Percentiles rank a stretch among this genome's conserved stretches.
Evolutionary conservation across 2,797 vertebrate genomes (phyloP).

Genomic region (Pseudomugil gertrudae): DNA sequence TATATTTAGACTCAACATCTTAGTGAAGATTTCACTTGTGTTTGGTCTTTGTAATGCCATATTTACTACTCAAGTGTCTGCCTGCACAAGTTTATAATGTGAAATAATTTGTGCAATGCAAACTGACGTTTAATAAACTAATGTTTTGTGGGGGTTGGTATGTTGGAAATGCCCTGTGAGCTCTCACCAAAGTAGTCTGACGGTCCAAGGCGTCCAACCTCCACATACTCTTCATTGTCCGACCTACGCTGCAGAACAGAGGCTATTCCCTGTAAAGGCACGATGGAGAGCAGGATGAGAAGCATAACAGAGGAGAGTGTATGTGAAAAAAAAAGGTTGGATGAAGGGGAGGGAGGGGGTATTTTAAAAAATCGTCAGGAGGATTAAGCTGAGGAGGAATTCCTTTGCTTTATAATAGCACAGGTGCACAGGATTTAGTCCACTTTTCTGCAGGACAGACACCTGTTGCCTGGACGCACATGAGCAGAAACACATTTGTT

Average conservation of each 20-base stretch:
- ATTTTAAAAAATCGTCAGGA: constrained; percentile 68
- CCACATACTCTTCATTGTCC: constrained; percentile 94
- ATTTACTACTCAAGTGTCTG: not conserved
- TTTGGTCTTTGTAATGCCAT: not conserved
- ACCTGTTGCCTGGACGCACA: constrained; percentile 62
- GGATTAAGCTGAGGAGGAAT: constrained; percentile 77
- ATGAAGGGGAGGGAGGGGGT: constrained; percentile 40
- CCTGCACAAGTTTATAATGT: not conserved
- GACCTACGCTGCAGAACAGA: constrained; percentile 95
- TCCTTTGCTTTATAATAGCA: constrained; percentile 72
- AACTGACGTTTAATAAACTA: not conserved
- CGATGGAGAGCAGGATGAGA: constrained; percentile 36
- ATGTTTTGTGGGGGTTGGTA: too few species aligned
- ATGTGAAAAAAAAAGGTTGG: constrained; percentile 7
- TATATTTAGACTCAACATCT: not conserved
- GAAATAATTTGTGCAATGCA: not conserved
- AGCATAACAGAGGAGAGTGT: not conserved
- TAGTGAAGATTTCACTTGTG: not conserved
- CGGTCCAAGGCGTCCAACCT: constrained; percentile 93
- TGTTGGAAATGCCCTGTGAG: not conserved
- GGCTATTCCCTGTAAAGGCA: constrained; percentile 87
- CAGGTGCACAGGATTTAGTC: constrained; percentile 80
- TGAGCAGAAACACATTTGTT: constrained; percentile 39
- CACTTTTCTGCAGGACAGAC: constrained; percentile 58
- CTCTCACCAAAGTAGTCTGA: constrained; percentile 97